These are phyloP conservation scores for Catocala sponsa DNA, from an alignment of 2,888 invertebrate species.

Conservation along the genomic window DNA sequence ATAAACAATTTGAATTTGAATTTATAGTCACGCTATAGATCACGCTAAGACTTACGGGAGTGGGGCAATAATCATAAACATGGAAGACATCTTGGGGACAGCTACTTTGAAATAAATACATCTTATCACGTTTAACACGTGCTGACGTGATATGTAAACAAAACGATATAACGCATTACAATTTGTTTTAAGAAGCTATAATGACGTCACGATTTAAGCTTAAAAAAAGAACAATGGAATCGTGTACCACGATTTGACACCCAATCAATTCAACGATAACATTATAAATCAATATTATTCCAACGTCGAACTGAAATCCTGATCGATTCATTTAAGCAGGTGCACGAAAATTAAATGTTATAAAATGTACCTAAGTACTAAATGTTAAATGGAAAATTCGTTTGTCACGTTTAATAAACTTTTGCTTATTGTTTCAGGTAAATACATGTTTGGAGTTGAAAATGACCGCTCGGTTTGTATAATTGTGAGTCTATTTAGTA, in stretches of 20 bases:
- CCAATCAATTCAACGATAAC: constrained; percentile 55
- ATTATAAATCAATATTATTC: constrained; percentile 64
- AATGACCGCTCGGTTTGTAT: background rate
- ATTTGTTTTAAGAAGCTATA: background rate
- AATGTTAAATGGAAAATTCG: constrained; percentile 19
- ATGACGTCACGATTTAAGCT: constrained; percentile 18
- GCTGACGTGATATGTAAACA: too few relatives aligned
- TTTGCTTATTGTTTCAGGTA: constrained; percentile 56
- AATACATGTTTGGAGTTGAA: constrained; percentile 22
- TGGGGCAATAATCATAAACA: too few relatives aligned
- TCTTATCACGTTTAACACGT: too few relatives aligned
- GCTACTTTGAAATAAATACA: too few relatives aligned
- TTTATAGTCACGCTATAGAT: too few relatives aligned
- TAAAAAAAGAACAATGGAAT: constrained; percentile 49
- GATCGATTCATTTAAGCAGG: constrained; percentile 63
- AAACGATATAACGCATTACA: too few relatives aligned
- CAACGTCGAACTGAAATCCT: constrained; percentile 54
- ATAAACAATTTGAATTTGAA: too few relatives aligned
- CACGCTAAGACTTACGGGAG: too few relatives aligned
- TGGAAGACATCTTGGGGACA: too few relatives aligned
- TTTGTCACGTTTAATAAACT: constrained; percentile 22
- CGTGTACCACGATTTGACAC: constrained; percentile 63
- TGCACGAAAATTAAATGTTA: constrained; percentile 44
- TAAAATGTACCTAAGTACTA: constrained; percentile 18
- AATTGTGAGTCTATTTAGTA: constrained; percentile 5